These are phyloP conservation scores for Mastomys natalensis DNA, from an alignment of 2,113 vertebrate genomes.

Conservation along the genomic window DNA sequence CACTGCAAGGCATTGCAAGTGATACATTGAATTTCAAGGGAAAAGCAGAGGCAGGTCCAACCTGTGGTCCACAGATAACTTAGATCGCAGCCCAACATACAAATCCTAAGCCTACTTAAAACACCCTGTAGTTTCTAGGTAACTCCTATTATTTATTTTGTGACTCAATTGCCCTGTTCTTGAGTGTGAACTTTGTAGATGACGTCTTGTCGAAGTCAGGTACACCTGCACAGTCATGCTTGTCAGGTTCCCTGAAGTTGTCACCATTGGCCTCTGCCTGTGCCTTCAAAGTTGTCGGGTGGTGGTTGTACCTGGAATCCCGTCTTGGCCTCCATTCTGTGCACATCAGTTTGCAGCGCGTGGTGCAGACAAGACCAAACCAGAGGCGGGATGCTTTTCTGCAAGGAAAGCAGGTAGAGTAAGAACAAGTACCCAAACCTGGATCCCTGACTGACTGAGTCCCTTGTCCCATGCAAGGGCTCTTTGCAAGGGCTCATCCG, in stretches of 20 bases:
- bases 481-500: slow-evolving; percentile 63
- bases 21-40: not conserved
- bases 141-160: not conserved
- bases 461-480: not conserved
- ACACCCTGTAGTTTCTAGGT: not conserved
- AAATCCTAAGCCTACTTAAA: not conserved
- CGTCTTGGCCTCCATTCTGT: not conserved
- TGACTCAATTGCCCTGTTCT: not conserved
- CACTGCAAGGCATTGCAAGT: not conserved
- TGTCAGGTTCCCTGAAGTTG: not conserved
- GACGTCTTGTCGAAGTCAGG: not conserved
- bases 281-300: not conserved
- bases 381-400: slow-evolving; percentile 4
- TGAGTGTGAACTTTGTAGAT: not conserved
- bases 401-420: not conserved
- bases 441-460: not conserved
- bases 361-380: not conserved
- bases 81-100: not conserved
- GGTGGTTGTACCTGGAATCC: not conserved
- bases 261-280: not conserved
- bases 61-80: not conserved
- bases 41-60: not conserved
- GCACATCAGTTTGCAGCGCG: not conserved
- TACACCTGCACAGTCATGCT: not conserved
- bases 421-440: not conserved